A percentile compares a stretch with the other conserved stretches of the same genome.
These are phyloP conservation scores for Crossocerus cetratus DNA, from an alignment of 2,888 invertebrate species.

Conservation along the genomic window DNA sequence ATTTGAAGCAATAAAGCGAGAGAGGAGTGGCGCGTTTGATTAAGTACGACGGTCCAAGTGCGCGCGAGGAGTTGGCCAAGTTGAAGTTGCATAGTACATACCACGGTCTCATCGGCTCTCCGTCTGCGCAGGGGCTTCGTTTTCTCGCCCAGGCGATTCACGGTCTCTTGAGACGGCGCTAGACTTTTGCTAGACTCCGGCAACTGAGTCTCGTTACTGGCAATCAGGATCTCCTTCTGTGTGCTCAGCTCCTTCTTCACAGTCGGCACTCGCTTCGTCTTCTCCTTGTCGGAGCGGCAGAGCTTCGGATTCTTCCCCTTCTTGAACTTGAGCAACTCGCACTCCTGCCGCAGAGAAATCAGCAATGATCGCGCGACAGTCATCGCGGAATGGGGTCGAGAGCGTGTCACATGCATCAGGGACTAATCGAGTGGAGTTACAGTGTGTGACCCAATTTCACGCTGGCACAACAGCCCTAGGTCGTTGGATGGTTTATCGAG, in stretches of 20 bases:
- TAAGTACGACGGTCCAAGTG: too few relatives aligned
- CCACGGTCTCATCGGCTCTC: constrained; percentile 19
- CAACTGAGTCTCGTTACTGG: constrained; percentile 62
- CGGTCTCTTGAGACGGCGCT: constrained; percentile 32
- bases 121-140: constrained; percentile 25
- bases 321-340: constrained; percentile 65
- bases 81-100: constrained; percentile 11
- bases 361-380: neutral
- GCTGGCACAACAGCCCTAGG: neutral
- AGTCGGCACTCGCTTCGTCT: constrained; percentile 65
- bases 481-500: neutral
- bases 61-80: too few relatives aligned
- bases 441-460: neutral
- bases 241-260: constrained; percentile 73
- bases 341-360: neutral
- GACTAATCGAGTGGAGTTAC: neutral
- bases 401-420: neutral
- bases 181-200: constrained; percentile 39
- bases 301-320: constrained; percentile 45
- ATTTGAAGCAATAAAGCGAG: too few relatives aligned
- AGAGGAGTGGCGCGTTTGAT: too few relatives aligned
- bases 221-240: constrained; percentile 69
- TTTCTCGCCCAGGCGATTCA: constrained; percentile 45
- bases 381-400: too few relatives aligned
- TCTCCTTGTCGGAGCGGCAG: constrained; percentile 34